These are phyloP conservation scores for Siniperca obscura DNA, from an alignment of 2,797 vertebrate genomes.

Conservation along the genomic window DNA sequence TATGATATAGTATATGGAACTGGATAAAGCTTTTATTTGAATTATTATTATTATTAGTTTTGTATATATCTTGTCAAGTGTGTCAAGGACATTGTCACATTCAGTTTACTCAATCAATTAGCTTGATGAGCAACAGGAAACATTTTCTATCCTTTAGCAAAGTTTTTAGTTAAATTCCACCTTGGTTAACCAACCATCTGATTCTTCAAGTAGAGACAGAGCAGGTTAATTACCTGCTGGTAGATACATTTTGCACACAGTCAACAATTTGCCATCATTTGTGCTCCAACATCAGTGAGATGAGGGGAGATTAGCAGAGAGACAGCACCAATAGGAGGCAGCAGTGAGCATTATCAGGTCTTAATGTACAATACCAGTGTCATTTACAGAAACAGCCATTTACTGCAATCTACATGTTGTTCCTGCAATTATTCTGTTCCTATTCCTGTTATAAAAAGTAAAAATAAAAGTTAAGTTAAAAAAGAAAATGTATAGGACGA, in stretches of 20 bases:
- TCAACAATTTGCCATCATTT: neutral
- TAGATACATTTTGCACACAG: neutral
- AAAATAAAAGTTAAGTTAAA: neutral
- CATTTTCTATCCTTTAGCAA: neutral
- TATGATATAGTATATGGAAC: neutral
- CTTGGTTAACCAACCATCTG: neutral
- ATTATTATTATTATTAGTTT: neutral
- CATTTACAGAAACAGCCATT: slow-evolving; percentile 8
- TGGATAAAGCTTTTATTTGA: neutral
- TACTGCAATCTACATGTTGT: neutral
- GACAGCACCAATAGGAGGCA: slow-evolving; percentile 34
- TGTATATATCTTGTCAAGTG: neutral
- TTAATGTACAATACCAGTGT: neutral
- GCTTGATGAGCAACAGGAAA: neutral
- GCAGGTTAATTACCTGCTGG: neutral
- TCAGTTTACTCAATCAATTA: neutral
- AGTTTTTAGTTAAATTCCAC: neutral
- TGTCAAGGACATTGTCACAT: neutral
- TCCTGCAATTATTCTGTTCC: neutral
- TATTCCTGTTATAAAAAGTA: neutral
- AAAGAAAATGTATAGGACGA: neutral
- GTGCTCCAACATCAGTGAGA: neutral
- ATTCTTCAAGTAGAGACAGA: neutral
- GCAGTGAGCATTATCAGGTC: slow-evolving; percentile 8
- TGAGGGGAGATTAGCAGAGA: neutral